Conservation (phyloP, 64 coral and sea anemone genomes). For the Porites australiensis region DNA sequence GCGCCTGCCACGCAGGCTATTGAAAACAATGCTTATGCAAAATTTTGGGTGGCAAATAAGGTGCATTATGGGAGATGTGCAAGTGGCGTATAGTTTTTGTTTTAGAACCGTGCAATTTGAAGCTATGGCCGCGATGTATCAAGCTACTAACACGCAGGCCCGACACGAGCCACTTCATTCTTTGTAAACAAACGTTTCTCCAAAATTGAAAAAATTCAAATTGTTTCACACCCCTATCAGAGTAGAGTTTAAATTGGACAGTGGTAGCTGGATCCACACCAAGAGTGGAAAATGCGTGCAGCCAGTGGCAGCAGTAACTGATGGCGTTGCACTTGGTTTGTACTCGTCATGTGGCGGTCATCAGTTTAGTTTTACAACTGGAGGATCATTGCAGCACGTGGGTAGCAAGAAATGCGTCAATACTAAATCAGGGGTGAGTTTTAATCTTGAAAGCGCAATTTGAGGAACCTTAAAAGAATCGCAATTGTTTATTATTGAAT, state of each 20-base stretch:
- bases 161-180: no score
- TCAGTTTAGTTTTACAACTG: slow-evolving; percentile 94
- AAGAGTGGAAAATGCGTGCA: slow-evolving; percentile 75
- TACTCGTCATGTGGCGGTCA: slow-evolving; percentile 79
- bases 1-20: no score
- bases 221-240: background rate
- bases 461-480: background rate
- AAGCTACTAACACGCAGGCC: no score
- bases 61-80: no score
- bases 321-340: slow-evolving; percentile 83
- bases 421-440: slow-evolving; percentile 72
- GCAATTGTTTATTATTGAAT: no score
- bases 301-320: slow-evolving; percentile 39
- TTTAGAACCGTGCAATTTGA: no score
- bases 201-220: no score
- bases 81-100: no score
- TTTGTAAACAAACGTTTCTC: no score
- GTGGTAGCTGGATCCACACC: slow-evolving; percentile 76
- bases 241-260: slow-evolving; percentile 80
- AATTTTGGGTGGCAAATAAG: no score
- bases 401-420: slow-evolving; percentile 88
- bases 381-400: slow-evolving; percentile 93
- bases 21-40: no score
- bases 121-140: no score
- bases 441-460: background rate